phyloP scores from a whole-genome alignment of 2,888 invertebrate genomes.

The Proisotoma minuta region DNA sequence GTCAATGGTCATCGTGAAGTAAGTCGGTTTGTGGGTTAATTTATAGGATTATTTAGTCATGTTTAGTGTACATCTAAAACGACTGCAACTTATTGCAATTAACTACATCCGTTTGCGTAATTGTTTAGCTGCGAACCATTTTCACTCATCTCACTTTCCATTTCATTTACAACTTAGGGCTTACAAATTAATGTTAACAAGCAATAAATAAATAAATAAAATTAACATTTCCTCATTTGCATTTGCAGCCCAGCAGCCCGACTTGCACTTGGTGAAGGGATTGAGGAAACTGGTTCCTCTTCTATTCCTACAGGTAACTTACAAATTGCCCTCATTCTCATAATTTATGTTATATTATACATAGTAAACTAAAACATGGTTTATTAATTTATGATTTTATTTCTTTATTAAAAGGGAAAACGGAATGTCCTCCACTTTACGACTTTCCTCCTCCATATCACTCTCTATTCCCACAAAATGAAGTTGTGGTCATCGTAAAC shows the following conservation, averaged over 20 bases:
- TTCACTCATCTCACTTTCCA: too few relatives aligned
- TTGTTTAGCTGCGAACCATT: neutral
- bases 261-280: too few relatives aligned
- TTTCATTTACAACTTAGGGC: too few relatives aligned
- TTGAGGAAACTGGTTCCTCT: too few relatives aligned
- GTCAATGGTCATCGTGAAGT: neutral
- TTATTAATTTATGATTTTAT: conserved; percentile 30
- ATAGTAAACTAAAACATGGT: conserved; percentile 30
- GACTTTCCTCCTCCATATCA: conserved; percentile 30
- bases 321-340: too few relatives aligned
- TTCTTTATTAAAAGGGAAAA: conserved; percentile 29
- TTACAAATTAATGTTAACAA: too few relatives aligned
- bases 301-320: too few relatives aligned
- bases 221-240: too few relatives aligned
- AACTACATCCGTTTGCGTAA: neutral
- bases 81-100: neutral
- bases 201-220: too few relatives aligned
- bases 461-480: conserved; percentile 29
- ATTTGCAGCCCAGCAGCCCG: too few relatives aligned
- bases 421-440: conserved; percentile 32
- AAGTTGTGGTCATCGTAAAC: too few relatives aligned
- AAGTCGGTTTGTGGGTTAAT: neutral
- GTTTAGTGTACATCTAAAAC: neutral
- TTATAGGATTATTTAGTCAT: conserved; percentile 10
- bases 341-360: conserved; percentile 22